Evolutionary conservation across 2,113 vertebrate genomes (phyloP).

Genomic region (Sylvicapra grimmia): DNA sequence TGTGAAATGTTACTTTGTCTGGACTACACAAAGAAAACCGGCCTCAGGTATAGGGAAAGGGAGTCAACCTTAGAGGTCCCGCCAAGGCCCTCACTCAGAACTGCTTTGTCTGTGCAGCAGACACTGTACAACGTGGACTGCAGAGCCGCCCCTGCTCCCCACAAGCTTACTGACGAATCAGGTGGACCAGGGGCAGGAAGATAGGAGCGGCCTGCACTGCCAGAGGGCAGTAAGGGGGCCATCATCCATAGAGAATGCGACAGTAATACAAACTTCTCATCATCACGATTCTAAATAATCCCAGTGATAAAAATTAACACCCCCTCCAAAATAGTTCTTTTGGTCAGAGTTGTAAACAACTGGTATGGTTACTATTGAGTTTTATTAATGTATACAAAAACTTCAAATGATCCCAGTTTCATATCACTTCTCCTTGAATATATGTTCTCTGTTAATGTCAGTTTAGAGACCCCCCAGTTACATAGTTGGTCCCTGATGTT

Average conservation of each 20-base stretch:
- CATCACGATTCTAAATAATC: background rate
- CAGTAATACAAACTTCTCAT: background rate
- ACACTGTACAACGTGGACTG: background rate
- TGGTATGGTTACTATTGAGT: background rate
- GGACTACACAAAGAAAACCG: background rate
- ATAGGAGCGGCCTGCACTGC: background rate
- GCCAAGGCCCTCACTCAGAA: background rate
- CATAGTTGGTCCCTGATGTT: background rate
- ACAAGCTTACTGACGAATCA: background rate
- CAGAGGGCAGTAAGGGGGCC: background rate
- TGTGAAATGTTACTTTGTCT: background rate
- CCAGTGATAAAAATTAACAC: background rate
- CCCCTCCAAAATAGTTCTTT: background rate
- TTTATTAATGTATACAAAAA: background rate
- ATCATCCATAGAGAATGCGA: background rate
- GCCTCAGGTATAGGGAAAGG: background rate
- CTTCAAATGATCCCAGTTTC: background rate
- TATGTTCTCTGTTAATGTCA: background rate
- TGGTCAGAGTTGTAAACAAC: background rate
- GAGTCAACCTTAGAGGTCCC: background rate
- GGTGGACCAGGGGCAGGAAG: background rate
- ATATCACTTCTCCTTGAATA: background rate
- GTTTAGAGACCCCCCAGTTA: background rate
- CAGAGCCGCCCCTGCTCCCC: rapidly evolving
- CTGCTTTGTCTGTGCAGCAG: rapidly evolving